phyloP scores from a whole-genome alignment of 2,797 vertebrate species.

The Gobionotothen gibberifrons region DNA sequence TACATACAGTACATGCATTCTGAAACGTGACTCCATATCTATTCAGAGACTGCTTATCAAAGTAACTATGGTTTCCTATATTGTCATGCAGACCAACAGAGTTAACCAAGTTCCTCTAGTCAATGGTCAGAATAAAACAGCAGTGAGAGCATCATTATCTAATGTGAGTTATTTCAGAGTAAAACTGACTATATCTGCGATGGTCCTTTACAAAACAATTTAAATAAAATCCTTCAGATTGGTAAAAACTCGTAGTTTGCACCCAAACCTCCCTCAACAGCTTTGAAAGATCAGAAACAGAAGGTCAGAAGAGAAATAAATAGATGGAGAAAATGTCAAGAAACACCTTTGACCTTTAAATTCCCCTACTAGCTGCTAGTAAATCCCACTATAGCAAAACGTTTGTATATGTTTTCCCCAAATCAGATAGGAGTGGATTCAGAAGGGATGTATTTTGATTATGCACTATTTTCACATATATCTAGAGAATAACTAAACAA shows the following conservation, averaged over 20 bases:
- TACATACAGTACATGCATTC: slow-evolving; percentile 6
- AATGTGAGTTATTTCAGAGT: background rate
- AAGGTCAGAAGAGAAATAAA: background rate
- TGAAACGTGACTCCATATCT: slow-evolving; percentile 10
- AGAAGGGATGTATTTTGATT: background rate
- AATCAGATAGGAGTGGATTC: background rate
- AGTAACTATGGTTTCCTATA: background rate
- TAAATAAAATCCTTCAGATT: background rate
- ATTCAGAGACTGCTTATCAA: background rate
- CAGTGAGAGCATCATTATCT: background rate
- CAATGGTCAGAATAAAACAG: background rate
- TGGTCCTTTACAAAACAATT: background rate
- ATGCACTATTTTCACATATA: background rate
- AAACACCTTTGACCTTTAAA: background rate
- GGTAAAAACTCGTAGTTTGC: too few relatives aligned
- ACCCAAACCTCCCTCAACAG: too few relatives aligned
- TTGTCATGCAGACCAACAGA: background rate
- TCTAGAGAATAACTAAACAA: background rate
- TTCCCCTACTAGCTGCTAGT: background rate
- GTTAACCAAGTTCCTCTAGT: background rate
- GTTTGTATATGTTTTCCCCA: background rate
- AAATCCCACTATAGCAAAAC: background rate
- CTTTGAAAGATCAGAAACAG: background rate
- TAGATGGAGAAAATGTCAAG: background rate
- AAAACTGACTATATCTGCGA: background rate